phyloP scores from a whole-genome alignment of 2,888 invertebrate species.

The Drosophila differens region DNA sequence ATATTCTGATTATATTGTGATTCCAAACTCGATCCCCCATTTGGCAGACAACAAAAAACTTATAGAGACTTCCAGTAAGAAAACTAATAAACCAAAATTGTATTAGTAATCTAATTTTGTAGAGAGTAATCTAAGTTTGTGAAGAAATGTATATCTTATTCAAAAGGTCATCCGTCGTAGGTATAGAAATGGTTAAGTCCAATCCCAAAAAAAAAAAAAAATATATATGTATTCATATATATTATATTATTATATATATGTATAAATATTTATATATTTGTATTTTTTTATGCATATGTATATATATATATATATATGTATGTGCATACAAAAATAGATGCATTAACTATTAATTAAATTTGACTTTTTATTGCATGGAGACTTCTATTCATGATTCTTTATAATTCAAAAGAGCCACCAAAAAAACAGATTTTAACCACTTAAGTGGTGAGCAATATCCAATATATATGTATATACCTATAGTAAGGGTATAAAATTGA shows the following conservation, averaged over 20 bases:
- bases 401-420: not conserved
- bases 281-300: too few species aligned
- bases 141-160: not conserved
- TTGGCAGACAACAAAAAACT: not conserved
- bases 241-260: not conserved
- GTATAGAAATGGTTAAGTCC: too few species aligned
- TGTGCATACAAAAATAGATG: not conserved
- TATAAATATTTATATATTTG: not conserved
- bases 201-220: too few species aligned
- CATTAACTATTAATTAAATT: not conserved
- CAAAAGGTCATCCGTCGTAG: too few species aligned
- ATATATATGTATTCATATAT: not conserved
- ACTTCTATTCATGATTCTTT: not conserved
- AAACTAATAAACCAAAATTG: too few species aligned
- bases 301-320: not conserved
- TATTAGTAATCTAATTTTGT: not conserved
- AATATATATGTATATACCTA: not conserved
- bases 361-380: not conserved
- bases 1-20: not conserved
- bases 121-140: not conserved
- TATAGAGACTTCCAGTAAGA: not conserved
- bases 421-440: not conserved
- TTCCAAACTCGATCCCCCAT: not conserved
- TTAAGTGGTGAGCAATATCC: too few species aligned
- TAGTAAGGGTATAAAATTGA: slow-evolving; percentile 28